Percentiles rank a stretch among this genome's conserved stretches.
These are phyloP conservation scores for Clarias magur DNA, from an alignment of 2,113 vertebrate species.

Conservation along the genomic window DNA sequence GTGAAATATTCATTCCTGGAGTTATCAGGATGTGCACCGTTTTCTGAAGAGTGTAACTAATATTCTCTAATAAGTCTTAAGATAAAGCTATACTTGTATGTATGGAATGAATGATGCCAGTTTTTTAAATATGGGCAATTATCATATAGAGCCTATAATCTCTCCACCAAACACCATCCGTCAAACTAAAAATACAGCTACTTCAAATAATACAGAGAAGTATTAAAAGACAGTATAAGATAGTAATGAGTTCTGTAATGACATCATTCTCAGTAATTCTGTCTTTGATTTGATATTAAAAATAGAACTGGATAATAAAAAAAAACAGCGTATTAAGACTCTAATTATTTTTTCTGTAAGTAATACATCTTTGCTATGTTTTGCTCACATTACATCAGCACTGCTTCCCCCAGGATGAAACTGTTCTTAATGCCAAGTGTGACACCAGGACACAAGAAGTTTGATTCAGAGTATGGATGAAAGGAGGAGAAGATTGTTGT, in stretches of 20 bases:
- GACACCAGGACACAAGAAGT: background rate
- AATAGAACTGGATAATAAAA: background rate
- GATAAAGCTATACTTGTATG: conserved; percentile 9
- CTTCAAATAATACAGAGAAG: conserved; percentile 11
- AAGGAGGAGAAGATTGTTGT: conserved; percentile 36
- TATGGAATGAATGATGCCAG: conserved; percentile 7
- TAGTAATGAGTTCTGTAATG: conserved; percentile 40
- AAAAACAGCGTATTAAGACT: background rate
- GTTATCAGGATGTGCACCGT: conserved; percentile 19
- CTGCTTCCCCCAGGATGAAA: background rate
- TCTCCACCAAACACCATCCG: conserved; percentile 40
- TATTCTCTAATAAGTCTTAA: conserved; percentile 27
- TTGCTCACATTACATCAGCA: background rate
- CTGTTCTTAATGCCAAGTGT: background rate
- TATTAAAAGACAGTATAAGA: conserved; percentile 24
- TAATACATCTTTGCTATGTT: background rate
- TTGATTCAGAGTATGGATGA: background rate
- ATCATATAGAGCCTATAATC: conserved; percentile 45
- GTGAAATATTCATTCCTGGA: conserved; percentile 49
- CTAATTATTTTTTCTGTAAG: background rate
- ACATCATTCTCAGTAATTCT: conserved; percentile 59
- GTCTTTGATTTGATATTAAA: conserved; percentile 9
- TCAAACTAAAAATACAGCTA: conserved; percentile 35
- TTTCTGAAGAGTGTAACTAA: conserved; percentile 30
- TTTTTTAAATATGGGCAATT: conserved; percentile 35